These are phyloP conservation scores for Micronycteris hirsuta DNA, from an alignment of 2,113 vertebrate species.

Conservation along the genomic window DNA sequence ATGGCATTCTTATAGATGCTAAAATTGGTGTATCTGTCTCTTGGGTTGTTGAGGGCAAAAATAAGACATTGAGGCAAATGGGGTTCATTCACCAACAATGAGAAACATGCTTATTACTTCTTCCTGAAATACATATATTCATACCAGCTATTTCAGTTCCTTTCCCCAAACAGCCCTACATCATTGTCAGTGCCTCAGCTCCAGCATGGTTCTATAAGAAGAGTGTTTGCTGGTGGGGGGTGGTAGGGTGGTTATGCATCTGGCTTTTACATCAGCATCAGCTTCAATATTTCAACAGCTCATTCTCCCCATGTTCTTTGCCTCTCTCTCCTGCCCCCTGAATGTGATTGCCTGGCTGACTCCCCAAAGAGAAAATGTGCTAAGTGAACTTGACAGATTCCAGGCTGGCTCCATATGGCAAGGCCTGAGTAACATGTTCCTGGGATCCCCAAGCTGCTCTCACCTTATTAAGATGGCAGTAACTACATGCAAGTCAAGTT, in stretches of 20 bases:
- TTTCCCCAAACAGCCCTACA: slow-evolving; percentile 62
- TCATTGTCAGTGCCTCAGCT: slow-evolving; percentile 70
- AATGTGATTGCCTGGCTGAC: slow-evolving; percentile 82
- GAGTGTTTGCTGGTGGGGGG: slow-evolving; percentile 48
- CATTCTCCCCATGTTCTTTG: slow-evolving; percentile 40
- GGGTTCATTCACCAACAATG: background rate
- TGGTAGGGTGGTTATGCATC: slow-evolving; percentile 56
- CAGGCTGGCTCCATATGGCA: slow-evolving; percentile 89
- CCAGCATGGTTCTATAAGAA: slow-evolving; percentile 67
- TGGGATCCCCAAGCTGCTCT: slow-evolving; percentile 79
- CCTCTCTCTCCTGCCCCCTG: slow-evolving; percentile 81
- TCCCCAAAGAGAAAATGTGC: slow-evolving; percentile 86
- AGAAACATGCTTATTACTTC: slow-evolving; percentile 20
- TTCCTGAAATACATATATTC: slow-evolving; percentile 49
- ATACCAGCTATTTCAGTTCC: background rate
- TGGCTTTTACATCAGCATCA: slow-evolving; percentile 75
- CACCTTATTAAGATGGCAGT: slow-evolving; percentile 87
- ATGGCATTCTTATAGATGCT: background rate
- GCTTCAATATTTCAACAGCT: slow-evolving; percentile 80
- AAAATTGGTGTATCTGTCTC: slow-evolving; percentile 7
- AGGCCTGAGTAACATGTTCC: slow-evolving; percentile 76
- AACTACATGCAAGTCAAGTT: slow-evolving; percentile 82
- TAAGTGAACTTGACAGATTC: slow-evolving; percentile 91
- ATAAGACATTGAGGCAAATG: slow-evolving; percentile 28
- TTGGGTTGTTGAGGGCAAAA: background rate